Evolutionary conservation across 2,113 vertebrate genomes (phyloP).

Genomic region (Tichodroma muraria): DNA sequence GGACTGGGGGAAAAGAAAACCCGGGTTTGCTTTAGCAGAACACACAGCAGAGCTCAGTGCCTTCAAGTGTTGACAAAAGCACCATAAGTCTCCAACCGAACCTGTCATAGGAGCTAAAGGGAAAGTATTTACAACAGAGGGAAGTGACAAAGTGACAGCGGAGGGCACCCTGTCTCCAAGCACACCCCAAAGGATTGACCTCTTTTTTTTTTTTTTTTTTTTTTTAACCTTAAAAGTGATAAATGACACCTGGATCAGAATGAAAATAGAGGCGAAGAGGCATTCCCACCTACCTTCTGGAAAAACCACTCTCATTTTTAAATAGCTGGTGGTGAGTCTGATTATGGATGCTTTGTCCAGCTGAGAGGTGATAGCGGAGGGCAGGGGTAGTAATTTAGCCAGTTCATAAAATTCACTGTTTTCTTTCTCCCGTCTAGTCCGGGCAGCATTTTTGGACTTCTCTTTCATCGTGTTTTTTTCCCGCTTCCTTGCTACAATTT

Average conservation of each 20-base stretch:
- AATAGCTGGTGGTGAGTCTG: slow-evolving; percentile 95
- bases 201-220: background rate
- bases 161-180: background rate
- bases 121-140: background rate
- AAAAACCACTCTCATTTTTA: slow-evolving; percentile 96
- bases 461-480: slow-evolving; percentile 89
- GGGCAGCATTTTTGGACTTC: slow-evolving; percentile 98
- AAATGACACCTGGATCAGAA: background rate
- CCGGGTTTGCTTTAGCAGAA: slow-evolving; percentile 48
- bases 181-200: background rate
- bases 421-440: slow-evolving; percentile 96
- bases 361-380: slow-evolving; percentile 98
- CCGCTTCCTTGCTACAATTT: slow-evolving; percentile 62
- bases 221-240: background rate
- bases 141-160: background rate
- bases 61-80: slow-evolving; percentile 64
- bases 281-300: slow-evolving; percentile 86
- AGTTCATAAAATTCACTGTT: slow-evolving; percentile 99
- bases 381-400: slow-evolving; percentile 94
- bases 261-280: background rate
- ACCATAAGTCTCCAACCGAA: slow-evolving; percentile 10
- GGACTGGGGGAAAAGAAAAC: background rate
- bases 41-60: background rate
- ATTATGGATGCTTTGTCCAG: slow-evolving; percentile 99
- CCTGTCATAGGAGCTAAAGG: background rate